phyloP scores from a whole-genome alignment of 2,113 vertebrate species.

The Pampusana beccarii region DNA sequence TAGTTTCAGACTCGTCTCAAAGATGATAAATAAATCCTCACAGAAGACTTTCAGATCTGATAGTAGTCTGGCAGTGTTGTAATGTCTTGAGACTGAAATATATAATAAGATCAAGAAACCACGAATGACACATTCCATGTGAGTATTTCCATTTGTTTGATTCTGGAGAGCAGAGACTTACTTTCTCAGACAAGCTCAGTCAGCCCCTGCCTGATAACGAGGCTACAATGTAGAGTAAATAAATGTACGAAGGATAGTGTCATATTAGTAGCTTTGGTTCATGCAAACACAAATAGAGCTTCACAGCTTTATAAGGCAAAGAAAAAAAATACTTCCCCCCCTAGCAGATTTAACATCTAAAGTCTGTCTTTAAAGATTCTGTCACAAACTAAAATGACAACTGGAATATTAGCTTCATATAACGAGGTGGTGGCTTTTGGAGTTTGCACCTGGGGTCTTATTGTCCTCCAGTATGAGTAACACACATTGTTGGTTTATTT shows the following conservation, averaged over 20 bases:
- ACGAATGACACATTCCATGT: background rate
- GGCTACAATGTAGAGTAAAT: background rate
- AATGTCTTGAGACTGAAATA: background rate
- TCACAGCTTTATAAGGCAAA: background rate
- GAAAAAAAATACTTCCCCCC: background rate
- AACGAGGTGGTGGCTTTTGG: background rate
- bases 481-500: conserved; percentile 13
- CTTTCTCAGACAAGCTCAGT: background rate
- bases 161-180: background rate
- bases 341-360: background rate
- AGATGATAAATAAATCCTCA: background rate
- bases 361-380: background rate
- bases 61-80: background rate
- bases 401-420: conserved; percentile 3
- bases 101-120: background rate
- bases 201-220: background rate
- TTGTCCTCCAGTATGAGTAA: conserved; percentile 6
- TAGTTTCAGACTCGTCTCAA: background rate
- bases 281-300: background rate
- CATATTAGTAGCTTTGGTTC: background rate
- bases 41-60: background rate
- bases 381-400: conserved; percentile 22
- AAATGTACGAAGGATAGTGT: background rate
- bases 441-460: background rate
- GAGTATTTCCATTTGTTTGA: background rate